These are phyloP conservation scores for Cactoblastis cactorum DNA, from an alignment of 2,888 invertebrate species.

Conservation along the genomic window DNA sequence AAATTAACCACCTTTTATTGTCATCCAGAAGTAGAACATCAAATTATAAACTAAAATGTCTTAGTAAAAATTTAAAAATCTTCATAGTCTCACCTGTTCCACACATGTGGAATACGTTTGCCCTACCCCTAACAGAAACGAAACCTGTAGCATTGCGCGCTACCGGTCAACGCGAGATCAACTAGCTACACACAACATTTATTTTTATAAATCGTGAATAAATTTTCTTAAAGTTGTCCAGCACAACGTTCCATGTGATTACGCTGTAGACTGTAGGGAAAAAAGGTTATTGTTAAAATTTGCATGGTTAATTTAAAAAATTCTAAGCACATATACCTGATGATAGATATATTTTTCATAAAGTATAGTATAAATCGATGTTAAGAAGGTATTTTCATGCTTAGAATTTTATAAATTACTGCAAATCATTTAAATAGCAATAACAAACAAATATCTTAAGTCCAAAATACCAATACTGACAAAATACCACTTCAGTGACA, in stretches of 20 bases:
- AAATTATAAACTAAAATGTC: slow-evolving; percentile 58
- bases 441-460: slow-evolving; percentile 9
- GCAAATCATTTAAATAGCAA: slow-evolving; percentile 52
- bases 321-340: slow-evolving; percentile 51
- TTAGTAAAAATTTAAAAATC: slow-evolving; percentile 70
- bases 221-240: slow-evolving; percentile 70
- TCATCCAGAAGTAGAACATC: slow-evolving; percentile 32
- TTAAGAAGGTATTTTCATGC: slow-evolving; percentile 29
- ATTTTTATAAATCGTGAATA: slow-evolving; percentile 65
- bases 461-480: neutral
- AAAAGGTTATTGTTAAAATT: slow-evolving; percentile 74
- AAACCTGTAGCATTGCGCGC: slow-evolving; percentile 80
- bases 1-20: slow-evolving; percentile 34
- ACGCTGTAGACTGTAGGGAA: slow-evolving; percentile 80
- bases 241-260: slow-evolving; percentile 63
- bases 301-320: slow-evolving; percentile 63
- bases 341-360: neutral
- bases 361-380: neutral
- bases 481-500: neutral
- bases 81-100: slow-evolving; percentile 77
- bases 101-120: slow-evolving; percentile 67
- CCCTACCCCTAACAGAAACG: slow-evolving; percentile 77
- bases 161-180: slow-evolving; percentile 75
- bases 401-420: slow-evolving; percentile 68
- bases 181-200: slow-evolving; percentile 76